A percentile compares a stretch with the other conserved stretches of the same genome.
These are phyloP conservation scores for Lissocephala sabroskyi DNA, from an alignment of 2,888 invertebrate genomes.

Conservation along the genomic window DNA sequence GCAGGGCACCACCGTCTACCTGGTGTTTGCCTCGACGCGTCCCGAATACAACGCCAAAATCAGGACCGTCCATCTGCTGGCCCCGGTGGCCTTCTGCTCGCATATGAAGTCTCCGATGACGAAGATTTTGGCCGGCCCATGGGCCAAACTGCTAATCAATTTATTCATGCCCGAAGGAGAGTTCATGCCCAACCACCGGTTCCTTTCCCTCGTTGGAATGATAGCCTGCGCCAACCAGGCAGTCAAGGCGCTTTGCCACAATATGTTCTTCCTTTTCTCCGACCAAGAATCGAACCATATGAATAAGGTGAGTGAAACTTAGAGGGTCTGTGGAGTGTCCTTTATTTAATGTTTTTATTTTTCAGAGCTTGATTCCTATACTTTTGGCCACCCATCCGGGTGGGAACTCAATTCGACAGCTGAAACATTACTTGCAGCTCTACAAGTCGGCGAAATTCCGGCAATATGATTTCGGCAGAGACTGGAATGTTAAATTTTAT, in stretches of 20 bases:
- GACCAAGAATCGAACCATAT: slow-evolving; percentile 38
- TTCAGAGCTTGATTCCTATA: slow-evolving; percentile 17
- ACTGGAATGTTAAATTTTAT: not conserved
- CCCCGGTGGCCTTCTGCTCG: slow-evolving; percentile 78
- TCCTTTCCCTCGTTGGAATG: no score
- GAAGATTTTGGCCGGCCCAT: not conserved
- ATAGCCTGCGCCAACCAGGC: no score
- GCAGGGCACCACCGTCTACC: slow-evolving; percentile 73
- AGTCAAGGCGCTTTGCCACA: slow-evolving; percentile 25
- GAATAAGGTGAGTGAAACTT: slow-evolving; percentile 42
- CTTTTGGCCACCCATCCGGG: slow-evolving; percentile 35
- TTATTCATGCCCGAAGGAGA: no score
- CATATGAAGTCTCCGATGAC: slow-evolving; percentile 61
- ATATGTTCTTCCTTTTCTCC: slow-evolving; percentile 28
- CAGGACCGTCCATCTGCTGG: slow-evolving; percentile 72
- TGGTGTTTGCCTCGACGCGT: slow-evolving; percentile 67
- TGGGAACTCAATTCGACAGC: slow-evolving; percentile 34
- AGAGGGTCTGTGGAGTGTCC: not conserved
- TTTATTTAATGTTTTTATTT: slow-evolving; percentile 3
- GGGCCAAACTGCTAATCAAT: no score
- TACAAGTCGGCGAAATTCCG: slow-evolving; percentile 26
- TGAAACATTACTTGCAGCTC: slow-evolving; percentile 39
- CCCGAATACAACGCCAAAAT: slow-evolving; percentile 72
- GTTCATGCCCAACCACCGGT: no score
- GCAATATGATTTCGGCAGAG: slow-evolving; percentile 25